Evolutionary conservation across 92 coral and sea anemone genomes (phyloP), one percentile per base, ranked within the genome.

Genomic region (Metridium senile): DNA sequence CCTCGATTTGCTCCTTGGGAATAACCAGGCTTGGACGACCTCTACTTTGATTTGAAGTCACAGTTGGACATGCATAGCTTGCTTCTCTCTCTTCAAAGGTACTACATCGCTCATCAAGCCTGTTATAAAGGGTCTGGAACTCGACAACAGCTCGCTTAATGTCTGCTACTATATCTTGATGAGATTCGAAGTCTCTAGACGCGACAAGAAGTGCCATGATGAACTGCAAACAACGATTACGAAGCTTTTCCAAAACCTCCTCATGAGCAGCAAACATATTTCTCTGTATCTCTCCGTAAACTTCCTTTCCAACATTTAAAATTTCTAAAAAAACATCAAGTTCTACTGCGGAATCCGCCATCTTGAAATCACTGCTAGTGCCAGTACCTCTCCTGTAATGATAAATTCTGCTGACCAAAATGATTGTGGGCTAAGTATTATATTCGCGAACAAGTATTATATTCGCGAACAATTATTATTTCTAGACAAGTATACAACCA

Each of bases 1-100:
- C 89, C 74, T 85, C 71, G 33, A 85, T 68, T 76, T 85, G 90
- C 43, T 81, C 83, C 29, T 53, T 25, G 21, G 90, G 90, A 43
- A 86, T 86, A 13, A 58, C 45, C 30, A 86, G 74, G 23, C 79
- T 82, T 58, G 90, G 86, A 43, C 86, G 66, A 25, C 86, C 90
- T 74, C 57, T 45, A 59, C 81, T 67, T 45, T 57, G 58, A 34
- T 61, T 28, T 10, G 28, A 1, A n/a, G 79, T 39, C 13, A 4
- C 49, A 53, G 33, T 46, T 21, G 86, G 90, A 61, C 90, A 86
- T 26, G 47, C 26, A 54, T 86, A 86, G 22, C 21, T 16, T 22
- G 64, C 51, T 25, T 71, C 76, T 11, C 61, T 32, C 25, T 66
- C 74, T 18, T 43, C 53, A 59, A 74, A 56, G 25, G 43, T 66